Evolutionary conservation across 1,140 invertebrate species (phyloP).

Genomic region (Palaemon carinicauda): DNA sequence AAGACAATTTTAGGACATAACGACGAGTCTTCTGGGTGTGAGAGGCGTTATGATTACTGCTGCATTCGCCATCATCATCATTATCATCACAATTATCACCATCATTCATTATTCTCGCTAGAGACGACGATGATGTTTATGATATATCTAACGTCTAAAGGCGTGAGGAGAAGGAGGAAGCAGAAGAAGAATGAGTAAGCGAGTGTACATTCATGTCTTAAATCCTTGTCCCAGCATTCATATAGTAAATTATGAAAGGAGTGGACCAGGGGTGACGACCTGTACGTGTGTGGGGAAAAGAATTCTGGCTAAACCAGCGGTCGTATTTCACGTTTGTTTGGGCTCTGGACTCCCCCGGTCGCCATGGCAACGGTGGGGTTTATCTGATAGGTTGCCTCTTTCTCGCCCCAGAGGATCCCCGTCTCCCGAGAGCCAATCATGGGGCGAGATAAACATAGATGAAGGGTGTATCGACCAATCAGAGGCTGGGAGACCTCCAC

Average conservation of each 20-base stretch:
- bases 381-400: slow-evolving; percentile 37
- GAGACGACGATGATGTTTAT: too few species aligned
- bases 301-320: not conserved
- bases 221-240: not conserved
- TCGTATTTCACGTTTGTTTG: slow-evolving; percentile 47
- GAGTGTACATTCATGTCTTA: not conserved
- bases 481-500: not conserved
- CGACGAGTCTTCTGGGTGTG: too few species aligned
- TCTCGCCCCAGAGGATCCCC: slow-evolving; percentile 26
- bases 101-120: not conserved
- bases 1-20: too few species aligned
- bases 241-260: slow-evolving; percentile 16
- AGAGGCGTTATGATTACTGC: not conserved
- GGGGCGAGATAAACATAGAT: slow-evolving; percentile 51
- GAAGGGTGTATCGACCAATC: slow-evolving; percentile 43
- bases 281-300: not conserved
- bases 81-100: not conserved
- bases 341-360: not conserved
- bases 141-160: too few species aligned
- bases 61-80: not conserved
- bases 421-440: slow-evolving; percentile 48
- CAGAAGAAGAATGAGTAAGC: not conserved
- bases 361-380: slow-evolving; percentile 25
- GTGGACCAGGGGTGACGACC: not conserved
- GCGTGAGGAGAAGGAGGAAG: not conserved